Evolutionary conservation across 2,113 vertebrate species (phyloP), one percentile per base, ranked within the genome.

Genomic region (Numida meleagris): DNA sequence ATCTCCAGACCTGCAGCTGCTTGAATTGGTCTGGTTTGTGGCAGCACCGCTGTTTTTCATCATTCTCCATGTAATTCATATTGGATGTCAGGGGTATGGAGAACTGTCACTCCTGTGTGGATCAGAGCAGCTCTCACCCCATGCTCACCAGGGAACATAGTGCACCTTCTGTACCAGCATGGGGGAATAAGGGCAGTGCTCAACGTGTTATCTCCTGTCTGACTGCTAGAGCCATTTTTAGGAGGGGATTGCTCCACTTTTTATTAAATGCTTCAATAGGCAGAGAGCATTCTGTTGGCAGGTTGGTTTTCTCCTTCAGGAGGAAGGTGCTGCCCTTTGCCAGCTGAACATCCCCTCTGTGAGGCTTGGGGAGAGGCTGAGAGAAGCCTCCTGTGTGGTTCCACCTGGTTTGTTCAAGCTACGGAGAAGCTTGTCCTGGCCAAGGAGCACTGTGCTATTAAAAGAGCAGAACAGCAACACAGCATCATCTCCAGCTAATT

Each of bases 401-500:
- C 74, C 50, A 59, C 21, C 21, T 29, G 72, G 27, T 46, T 94
- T 84, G 65, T 65, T 83, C 68, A 81, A 83, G 34, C 27, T 63
- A 7, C 48, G 38, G 13, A 67, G 75, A 81, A 43, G 11, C 3
- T 83, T 27, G 23, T 73, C 68, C 68, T 86, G 65, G 59, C 78
- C 77, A 65, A 76, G 57, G 25, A 93, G n/a, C 36, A 34, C 12
- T 1, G 29, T 77, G 72, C 51, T 91, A 27, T 75, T 82, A 65
- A 86, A 94, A 74, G 76, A 90, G 88, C 46, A 86, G 71, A 87
- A 77, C n/a, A 48, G 84, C 87, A 93, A 65, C 72, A 86, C 40
- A 29, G 74, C 75, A 80, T 86, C 90, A 86, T 86, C 75, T 80
- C 86, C 59, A 90, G 61, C 70, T 95, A 90, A 95, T 91, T 91